Percentiles rank a stretch among this genome's conserved stretches.
These are phyloP conservation scores for Sesamia inferens DNA, from an alignment of 2,888 invertebrate species.

Conservation along the genomic window DNA sequence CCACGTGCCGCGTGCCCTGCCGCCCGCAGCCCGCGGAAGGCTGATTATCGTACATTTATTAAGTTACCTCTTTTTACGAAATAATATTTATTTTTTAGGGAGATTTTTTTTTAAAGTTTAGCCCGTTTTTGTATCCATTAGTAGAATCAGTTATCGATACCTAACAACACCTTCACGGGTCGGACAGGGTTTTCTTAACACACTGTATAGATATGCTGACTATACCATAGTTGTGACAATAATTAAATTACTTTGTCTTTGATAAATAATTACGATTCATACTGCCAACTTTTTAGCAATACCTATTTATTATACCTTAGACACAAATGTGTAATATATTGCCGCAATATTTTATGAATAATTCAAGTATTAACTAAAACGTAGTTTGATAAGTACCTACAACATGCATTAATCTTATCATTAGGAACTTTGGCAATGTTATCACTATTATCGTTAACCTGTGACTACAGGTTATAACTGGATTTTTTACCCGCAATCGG, in stretches of 20 bases:
- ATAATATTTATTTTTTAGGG: no score
- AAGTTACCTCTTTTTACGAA: no score
- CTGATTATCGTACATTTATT: no score
- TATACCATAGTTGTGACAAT: background rate
- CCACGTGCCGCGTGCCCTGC: no score
- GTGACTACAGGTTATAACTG: constrained; percentile 13
- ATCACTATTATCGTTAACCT: constrained; percentile 21
- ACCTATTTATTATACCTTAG: background rate
- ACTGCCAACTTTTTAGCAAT: background rate
- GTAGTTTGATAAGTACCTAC: background rate
- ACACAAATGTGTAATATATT: background rate
- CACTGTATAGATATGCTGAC: no score
- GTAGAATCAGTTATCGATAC: no score
- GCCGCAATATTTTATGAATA: background rate
- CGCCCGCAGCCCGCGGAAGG: no score
- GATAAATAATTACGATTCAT: constrained; percentile 11
- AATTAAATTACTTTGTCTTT: background rate
- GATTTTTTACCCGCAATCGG: constrained; percentile 1
- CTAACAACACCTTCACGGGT: no score
- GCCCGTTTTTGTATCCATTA: no score
- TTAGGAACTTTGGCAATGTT: constrained; percentile 19
- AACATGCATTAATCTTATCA: constrained; percentile 55
- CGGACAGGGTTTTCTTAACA: no score
- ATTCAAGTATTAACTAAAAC: constrained; percentile 10
- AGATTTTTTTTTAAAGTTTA: no score